These are phyloP conservation scores for Myanophis thanlyinensis DNA, from an alignment of 2,113 vertebrate genomes.

Conservation along the genomic window DNA sequence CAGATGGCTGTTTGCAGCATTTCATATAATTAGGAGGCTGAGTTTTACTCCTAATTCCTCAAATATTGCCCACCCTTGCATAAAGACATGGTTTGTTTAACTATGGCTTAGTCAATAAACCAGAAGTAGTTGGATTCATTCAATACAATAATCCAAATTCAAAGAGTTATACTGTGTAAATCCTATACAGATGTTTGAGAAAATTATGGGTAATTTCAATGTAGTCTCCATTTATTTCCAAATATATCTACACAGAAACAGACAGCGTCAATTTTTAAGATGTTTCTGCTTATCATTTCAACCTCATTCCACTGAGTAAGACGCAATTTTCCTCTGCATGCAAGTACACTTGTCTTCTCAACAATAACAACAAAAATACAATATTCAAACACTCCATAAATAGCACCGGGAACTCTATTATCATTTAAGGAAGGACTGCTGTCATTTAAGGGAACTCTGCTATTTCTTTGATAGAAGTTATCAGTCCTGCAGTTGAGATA, in stretches of 20 bases:
- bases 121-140: background rate
- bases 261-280: constrained; percentile 23
- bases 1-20: background rate
- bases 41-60: background rate
- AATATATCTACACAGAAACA: constrained; percentile 28
- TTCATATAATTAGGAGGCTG: background rate
- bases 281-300: constrained; percentile 45
- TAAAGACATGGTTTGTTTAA: background rate
- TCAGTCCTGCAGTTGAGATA: constrained; percentile 60
- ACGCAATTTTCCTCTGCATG: constrained; percentile 33
- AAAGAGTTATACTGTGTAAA: background rate
- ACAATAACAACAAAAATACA: background rate
- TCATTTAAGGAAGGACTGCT: constrained; percentile 16
- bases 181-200: background rate
- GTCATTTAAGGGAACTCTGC: constrained; percentile 27
- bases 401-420: constrained; percentile 20
- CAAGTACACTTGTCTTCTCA: constrained; percentile 33
- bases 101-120: background rate
- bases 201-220: background rate
- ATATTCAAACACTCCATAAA: constrained; percentile 60
- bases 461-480: constrained; percentile 53
- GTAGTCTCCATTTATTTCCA: constrained; percentile 29
- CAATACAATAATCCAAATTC: background rate
- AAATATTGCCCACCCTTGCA: background rate
- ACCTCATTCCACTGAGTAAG: constrained; percentile 31